A percentile compares a stretch with the other conserved stretches of the same genome.
Conservation (phyloP, 1,140 invertebrate species). For the Cotesia chilonis region DNA sequence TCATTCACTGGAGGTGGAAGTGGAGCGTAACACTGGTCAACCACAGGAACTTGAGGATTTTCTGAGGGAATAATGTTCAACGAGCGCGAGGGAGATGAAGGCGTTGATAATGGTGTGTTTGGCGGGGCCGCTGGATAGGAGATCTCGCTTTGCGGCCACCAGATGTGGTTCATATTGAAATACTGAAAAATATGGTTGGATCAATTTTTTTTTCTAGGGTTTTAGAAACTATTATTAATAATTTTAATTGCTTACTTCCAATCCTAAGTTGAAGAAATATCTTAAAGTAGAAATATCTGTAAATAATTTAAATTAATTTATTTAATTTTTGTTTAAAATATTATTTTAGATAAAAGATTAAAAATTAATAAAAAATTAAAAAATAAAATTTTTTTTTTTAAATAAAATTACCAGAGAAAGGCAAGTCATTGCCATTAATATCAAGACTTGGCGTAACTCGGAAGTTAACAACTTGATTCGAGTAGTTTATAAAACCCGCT, state of each 20-base stretch:
- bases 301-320: conserved; percentile 40
- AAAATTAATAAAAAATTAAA: not conserved
- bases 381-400: conserved; percentile 9
- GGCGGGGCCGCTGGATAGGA: too few species aligned
- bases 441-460: conserved; percentile 65
- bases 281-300: conserved; percentile 71
- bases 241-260: conserved; percentile 59
- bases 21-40: too few species aligned
- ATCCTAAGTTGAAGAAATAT: conserved; percentile 74
- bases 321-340: not conserved
- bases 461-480: conserved; percentile 58
- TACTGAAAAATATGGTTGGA: conserved; percentile 37
- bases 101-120: conserved; percentile 20
- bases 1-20: too few species aligned
- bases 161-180: conserved; percentile 35
- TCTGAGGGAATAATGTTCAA: too few species aligned
- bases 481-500: conserved; percentile 22
- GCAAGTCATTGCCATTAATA: conserved; percentile 68
- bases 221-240: not conserved
- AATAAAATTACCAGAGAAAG: conserved; percentile 63
- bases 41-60: too few species aligned
- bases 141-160: conserved; percentile 29
- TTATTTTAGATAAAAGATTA: too few species aligned
- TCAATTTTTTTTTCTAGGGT: not conserved
- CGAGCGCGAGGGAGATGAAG: not conserved